phyloP scores from a whole-genome alignment of 2,113 vertebrate genomes.

The rat (Rattus norvegicus) region GRCr8 NC_086032.1:42604001-42604500 shows the following conservation, averaged over 20 bases:
- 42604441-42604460: background rate
- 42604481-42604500: background rate
- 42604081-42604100: background rate
- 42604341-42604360: background rate
- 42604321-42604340: background rate
- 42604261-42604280: too few species aligned
- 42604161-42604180: background rate
- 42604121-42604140: background rate
- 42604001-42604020: background rate
- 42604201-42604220: background rate
- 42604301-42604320: background rate
- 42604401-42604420: background rate
- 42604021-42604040: background rate
- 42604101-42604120: background rate
- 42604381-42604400: background rate
- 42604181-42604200: background rate
- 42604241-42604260: too few species aligned
- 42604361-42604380: background rate
- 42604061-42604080: background rate
- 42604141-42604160: background rate
- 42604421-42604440: background rate
- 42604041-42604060: conserved; percentile 29
- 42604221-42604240: too few species aligned
- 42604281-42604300: too few species aligned
- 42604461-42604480: background rate